Percentiles rank a stretch among this genome's conserved stretches.
These are phyloP conservation scores for Dryomyza anilis DNA, from an alignment of 2,888 invertebrate genomes.

Conservation along the genomic window DNA sequence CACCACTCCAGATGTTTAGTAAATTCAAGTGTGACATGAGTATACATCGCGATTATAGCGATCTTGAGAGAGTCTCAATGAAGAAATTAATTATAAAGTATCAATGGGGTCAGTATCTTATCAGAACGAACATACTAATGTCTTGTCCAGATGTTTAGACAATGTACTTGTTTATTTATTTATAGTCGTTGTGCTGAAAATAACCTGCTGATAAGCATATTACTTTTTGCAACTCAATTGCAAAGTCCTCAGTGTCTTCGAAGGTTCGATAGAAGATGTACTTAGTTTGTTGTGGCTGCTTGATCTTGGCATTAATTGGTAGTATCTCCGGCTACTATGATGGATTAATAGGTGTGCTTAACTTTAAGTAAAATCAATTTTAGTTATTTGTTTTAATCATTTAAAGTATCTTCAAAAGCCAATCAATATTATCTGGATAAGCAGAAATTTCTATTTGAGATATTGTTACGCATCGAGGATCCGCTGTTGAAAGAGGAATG, in stretches of 20 bases:
- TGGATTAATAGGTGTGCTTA: not conserved
- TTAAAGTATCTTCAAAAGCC: slow-evolving; percentile 21
- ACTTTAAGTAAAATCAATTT: not conserved
- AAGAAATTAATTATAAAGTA: no score
- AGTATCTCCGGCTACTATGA: not conserved
- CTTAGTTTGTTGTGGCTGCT: not conserved
- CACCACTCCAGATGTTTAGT: no score
- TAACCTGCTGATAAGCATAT: no score
- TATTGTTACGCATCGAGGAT: slow-evolving; percentile 38
- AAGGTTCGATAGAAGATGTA: not conserved
- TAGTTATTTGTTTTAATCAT: not conserved
- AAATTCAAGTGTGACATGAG: no score
- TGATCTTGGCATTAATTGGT: not conserved
- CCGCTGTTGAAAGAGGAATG: slow-evolving; percentile 36
- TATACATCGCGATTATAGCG: no score
- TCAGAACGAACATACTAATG: no score
- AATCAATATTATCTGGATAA: slow-evolving; percentile 40
- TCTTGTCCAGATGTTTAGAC: no score
- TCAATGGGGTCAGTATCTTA: no score
- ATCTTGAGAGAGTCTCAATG: no score
- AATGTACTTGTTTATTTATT: no score
- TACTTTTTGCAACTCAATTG: no score
- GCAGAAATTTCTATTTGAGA: slow-evolving; percentile 37
- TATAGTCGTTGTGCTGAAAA: no score
- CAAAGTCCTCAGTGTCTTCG: not conserved